These are phyloP conservation scores for Callopanchax toddi DNA, from an alignment of 2,113 vertebrate genomes.

Conservation along the genomic window DNA sequence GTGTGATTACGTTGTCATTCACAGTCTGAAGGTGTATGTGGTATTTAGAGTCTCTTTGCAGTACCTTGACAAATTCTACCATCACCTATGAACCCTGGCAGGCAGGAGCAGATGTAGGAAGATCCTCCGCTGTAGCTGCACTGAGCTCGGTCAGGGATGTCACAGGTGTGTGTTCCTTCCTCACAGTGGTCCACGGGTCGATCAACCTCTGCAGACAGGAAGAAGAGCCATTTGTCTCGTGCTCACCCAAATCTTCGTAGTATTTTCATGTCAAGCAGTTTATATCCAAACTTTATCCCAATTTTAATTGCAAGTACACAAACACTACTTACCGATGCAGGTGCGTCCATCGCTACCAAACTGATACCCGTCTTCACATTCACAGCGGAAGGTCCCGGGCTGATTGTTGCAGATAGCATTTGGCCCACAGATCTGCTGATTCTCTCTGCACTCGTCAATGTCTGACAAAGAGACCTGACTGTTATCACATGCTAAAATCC, in stretches of 20 bases:
- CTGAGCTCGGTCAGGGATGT: conserved; percentile 85
- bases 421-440: conserved; percentile 80
- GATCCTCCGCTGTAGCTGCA: conserved; percentile 85
- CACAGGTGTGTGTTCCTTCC: conserved; percentile 84
- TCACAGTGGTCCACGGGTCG: conserved; percentile 82
- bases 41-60: not conserved
- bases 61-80: conserved; percentile 86
- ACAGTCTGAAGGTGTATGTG: not conserved
- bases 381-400: conserved; percentile 92
- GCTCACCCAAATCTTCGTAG: not conserved
- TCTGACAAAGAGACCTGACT: conserved; percentile 75
- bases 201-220: conserved; percentile 61
- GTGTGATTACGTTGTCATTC: not conserved
- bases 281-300: no score
- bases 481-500: conserved; percentile 22
- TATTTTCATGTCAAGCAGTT: no score
- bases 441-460: conserved; percentile 88
- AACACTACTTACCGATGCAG: conserved; percentile 85
- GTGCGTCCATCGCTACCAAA: conserved; percentile 83
- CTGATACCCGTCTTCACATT: conserved; percentile 88
- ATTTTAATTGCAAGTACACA: not conserved
- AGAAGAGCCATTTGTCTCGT: not conserved
- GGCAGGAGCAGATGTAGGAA: conserved; percentile 85
- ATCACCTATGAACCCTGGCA: conserved; percentile 86
- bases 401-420: conserved; percentile 90